phyloP scores from a whole-genome alignment of 2,113 vertebrate species.

The Larimichthys crocea region DNA sequence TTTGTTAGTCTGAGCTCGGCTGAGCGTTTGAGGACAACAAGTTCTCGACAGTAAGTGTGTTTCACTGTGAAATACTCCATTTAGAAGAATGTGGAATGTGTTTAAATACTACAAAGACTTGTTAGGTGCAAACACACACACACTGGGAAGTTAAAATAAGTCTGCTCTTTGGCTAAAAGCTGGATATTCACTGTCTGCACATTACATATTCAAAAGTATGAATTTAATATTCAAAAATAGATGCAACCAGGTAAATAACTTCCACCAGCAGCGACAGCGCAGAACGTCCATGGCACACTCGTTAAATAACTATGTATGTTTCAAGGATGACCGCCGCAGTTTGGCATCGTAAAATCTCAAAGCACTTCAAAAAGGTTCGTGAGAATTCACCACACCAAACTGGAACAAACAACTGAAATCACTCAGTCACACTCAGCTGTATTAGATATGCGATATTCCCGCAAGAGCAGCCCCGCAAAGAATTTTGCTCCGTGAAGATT shows the following conservation, averaged over 20 bases:
- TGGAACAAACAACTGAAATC: neutral
- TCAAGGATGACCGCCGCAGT: neutral
- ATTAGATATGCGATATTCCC: neutral
- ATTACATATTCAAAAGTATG: neutral
- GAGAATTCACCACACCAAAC: neutral
- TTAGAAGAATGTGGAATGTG: constrained; percentile 33
- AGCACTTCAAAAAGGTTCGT: neutral
- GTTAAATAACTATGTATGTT: neutral
- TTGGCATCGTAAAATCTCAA: neutral
- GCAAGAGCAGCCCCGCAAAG: neutral
- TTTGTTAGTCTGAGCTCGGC: constrained; percentile 16
- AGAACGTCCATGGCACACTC: neutral
- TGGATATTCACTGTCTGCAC: neutral
- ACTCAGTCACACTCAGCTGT: neutral
- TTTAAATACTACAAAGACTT: neutral
- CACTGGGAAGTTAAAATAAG: neutral
- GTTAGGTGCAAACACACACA: neutral
- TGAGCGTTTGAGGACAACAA: constrained; percentile 18
- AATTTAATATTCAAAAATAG: neutral
- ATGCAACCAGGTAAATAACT: neutral
- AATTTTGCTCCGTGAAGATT: neutral
- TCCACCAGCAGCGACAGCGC: neutral
- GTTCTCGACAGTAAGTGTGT: constrained; percentile 50
- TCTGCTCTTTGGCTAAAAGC: neutral
- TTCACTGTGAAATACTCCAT: neutral